Percentiles rank a stretch among this genome's conserved stretches.
Conservation (phyloP, 2,888 invertebrate species). For the Liodrosophila aerea region DNA sequence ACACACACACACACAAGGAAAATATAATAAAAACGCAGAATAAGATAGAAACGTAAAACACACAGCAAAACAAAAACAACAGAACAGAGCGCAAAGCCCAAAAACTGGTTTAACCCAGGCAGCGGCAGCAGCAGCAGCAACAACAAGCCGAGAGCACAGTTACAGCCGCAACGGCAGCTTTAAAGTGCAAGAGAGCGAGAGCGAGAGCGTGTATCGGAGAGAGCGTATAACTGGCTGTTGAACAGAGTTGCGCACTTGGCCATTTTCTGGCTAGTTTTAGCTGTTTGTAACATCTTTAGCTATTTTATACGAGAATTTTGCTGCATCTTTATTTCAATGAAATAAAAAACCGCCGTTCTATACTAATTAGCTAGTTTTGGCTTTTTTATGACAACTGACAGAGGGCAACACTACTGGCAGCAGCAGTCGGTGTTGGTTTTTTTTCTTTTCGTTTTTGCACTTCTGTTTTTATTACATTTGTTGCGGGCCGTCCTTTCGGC, state of each 20-base stretch:
- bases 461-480: conserved; percentile 73
- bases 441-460: conserved; percentile 66
- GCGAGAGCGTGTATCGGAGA: conserved; percentile 34
- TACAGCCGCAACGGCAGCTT: not conserved
- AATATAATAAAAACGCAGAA: conserved; percentile 38
- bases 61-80: conserved; percentile 17
- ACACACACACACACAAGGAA: conserved; percentile 32
- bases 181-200: conserved; percentile 24
- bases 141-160: conserved; percentile 9
- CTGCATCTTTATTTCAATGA: too few species aligned
- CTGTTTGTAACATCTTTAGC: too few species aligned
- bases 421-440: conserved; percentile 34
- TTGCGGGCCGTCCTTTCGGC: conserved; percentile 44
- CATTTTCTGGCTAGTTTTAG: too few species aligned
- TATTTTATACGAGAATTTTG: too few species aligned
- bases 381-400: too few species aligned
- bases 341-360: too few species aligned
- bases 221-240: too few species aligned
- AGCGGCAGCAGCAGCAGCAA: not conserved
- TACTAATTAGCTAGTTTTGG: too few species aligned
- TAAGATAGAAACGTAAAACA: conserved; percentile 27
- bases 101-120: conserved; percentile 49
- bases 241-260: conserved; percentile 37
- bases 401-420: conserved; percentile 11
- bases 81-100: conserved; percentile 15